Conservation (phyloP, 37 sponge, comb jelly and placozoan genomes). For the Geodia barretti region DNA sequence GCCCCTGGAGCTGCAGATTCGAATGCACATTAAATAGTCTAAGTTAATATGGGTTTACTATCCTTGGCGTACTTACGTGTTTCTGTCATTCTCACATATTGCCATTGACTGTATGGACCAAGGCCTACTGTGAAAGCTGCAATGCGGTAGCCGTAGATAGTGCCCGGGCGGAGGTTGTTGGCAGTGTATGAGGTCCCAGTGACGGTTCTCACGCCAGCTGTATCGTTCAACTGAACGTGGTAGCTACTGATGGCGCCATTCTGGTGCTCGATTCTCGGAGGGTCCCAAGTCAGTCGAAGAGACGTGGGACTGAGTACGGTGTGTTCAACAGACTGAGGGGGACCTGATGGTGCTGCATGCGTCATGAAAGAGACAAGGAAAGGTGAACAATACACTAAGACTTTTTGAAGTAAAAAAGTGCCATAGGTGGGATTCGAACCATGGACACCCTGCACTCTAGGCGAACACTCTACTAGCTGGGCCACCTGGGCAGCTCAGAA, state of each 20-base stretch:
- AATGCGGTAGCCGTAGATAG: not conserved
- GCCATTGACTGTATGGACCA: not conserved
- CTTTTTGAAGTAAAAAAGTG: no score
- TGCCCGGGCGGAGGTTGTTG: not conserved
- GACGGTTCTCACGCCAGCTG: not conserved
- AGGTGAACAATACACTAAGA: no score
- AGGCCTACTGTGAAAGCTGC: not conserved
- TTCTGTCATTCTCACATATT: not conserved
- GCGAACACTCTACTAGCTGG: no score
- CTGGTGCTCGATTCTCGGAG: not conserved
- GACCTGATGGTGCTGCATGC: not conserved
- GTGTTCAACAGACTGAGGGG: not conserved
- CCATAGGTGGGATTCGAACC: no score
- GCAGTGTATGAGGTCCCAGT: not conserved
- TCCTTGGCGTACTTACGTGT: not conserved
- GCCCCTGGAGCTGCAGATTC: no score
- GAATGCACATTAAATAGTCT: no score
- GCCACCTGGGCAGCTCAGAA: no score
- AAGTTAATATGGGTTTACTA: no score
- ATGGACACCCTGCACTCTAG: no score
- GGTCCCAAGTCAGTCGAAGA: not conserved
- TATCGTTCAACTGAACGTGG: not conserved
- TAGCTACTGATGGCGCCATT: not conserved
- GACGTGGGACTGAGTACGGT: not conserved
- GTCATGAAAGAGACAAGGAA: no score